Base-by-base conservation (phyloP, 1,140 invertebrate genomes). In the Drosophila funebris region DNA sequence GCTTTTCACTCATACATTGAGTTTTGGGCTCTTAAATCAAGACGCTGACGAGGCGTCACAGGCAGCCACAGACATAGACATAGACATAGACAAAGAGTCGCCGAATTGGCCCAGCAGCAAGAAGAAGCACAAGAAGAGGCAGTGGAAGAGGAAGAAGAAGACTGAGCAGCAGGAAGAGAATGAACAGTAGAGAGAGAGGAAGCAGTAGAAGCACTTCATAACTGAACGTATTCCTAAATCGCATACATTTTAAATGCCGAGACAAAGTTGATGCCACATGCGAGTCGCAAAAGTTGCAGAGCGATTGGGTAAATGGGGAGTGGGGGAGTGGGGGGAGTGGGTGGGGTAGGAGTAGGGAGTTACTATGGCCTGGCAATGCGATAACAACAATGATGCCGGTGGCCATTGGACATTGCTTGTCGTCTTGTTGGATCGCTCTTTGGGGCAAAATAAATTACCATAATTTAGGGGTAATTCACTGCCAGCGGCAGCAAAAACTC, bases 401-500 rank as follows among this genome's bases (percentile, higher is more conserved):
- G 70, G 74, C 48, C 70, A 61, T 74, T 62, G 58, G 60, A 62
- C 68, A 66, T 46, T 61, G 63, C 53, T 62, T 73, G 72, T 72
- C 63, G 70, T 80, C 83, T 77, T 88, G 72, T 69, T 82, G 81
- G 76, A 88, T 88, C 83, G 83, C 72, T 88, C 83, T 88, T 88
- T 88, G 76, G 83, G 83, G 83, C 77, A 88, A 88, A 88, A 88
- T 88, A 88, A 88, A 88, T 88, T 88, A 88, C 83, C 83, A 88
- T 88, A 88, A 88, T 88, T 88, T 88, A 88, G 87, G 78, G 83
- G 83, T 88, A 88, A 88, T 88, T 88, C 83, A 83, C 68, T 84
- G 71, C 69, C 41, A 73, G 62, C 31, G 24, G 8, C 72, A 70
- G 31, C 52, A 71, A 71, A 64, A 75, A 70, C 37, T 54, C 41